These are phyloP conservation scores for Enhydra lutris DNA, from an alignment of 2,113 vertebrate genomes.

Conservation along the genomic window DNA sequence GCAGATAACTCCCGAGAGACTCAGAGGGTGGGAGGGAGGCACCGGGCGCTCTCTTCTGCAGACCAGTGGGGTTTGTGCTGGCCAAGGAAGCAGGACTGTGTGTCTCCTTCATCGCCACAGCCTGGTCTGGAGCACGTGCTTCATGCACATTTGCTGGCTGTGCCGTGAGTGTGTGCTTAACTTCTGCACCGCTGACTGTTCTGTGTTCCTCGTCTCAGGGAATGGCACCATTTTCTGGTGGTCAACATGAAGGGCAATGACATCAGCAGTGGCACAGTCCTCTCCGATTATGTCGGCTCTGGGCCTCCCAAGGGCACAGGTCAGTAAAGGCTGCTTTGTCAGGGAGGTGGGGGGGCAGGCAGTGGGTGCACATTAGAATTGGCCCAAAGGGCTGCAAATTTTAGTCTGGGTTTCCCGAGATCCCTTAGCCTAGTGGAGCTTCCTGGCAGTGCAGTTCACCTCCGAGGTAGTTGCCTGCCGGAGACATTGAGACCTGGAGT, in stretches of 20 bases:
- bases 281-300: constrained; percentile 94
- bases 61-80: not conserved
- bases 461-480: not conserved
- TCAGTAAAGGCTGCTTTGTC: constrained; percentile 66
- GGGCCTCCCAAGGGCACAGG: constrained; percentile 95
- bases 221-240: constrained; percentile 97
- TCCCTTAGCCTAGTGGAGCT: not conserved
- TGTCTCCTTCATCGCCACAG: accelerated
- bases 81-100: not conserved
- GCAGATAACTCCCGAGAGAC: not conserved
- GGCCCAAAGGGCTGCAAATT: not conserved
- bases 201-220: constrained; percentile 79
- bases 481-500: not conserved
- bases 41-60: not conserved
- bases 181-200: not conserved
- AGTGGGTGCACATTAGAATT: not conserved
- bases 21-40: not conserved
- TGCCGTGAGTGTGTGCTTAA: not conserved
- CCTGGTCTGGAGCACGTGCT: not conserved
- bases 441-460: not conserved
- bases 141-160: accelerated
- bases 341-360: not conserved
- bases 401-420: not conserved
- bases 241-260: constrained; percentile 97
- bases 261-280: constrained; percentile 86